phyloP scores from a whole-genome alignment of 2,888 invertebrate genomes.

The Auanema sp. region DNA sequence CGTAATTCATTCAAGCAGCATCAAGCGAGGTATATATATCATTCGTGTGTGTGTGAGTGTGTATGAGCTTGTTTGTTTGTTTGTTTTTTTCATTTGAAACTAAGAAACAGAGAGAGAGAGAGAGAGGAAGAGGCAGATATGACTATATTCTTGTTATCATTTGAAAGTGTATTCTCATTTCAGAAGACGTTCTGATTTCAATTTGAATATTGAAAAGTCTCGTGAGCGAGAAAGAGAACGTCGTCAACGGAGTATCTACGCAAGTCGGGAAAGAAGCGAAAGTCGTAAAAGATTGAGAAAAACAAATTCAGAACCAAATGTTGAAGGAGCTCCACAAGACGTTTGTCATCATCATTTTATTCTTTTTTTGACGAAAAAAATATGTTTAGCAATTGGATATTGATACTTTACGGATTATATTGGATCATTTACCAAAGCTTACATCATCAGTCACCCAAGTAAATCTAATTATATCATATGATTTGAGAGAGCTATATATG shows the following conservation, averaged over 20 bases:
- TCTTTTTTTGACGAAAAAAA: not conserved
- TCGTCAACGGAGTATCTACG: slow-evolving; percentile 34
- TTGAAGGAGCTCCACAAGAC: slow-evolving; percentile 42
- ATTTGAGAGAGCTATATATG: not conserved
- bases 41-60: too few species aligned
- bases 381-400: slow-evolving; percentile 34
- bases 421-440: slow-evolving; percentile 37
- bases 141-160: too few species aligned
- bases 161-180: slow-evolving; percentile 15
- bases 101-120: too few species aligned
- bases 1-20: slow-evolving; percentile 23
- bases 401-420: slow-evolving; percentile 40
- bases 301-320: slow-evolving; percentile 57
- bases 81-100: not conserved
- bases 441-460: slow-evolving; percentile 16
- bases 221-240: slow-evolving; percentile 33
- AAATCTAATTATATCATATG: slow-evolving; percentile 1
- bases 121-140: too few species aligned
- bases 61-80: too few species aligned
- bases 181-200: slow-evolving; percentile 49
- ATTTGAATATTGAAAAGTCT: slow-evolving; percentile 37
- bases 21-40: slow-evolving; percentile 11
- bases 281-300: slow-evolving; percentile 44
- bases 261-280: slow-evolving; percentile 37
- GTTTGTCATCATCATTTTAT: not conserved